Base-by-base conservation (phyloP, 2,797 vertebrate species). In the Pteronotus mesoamericanus region DNA sequence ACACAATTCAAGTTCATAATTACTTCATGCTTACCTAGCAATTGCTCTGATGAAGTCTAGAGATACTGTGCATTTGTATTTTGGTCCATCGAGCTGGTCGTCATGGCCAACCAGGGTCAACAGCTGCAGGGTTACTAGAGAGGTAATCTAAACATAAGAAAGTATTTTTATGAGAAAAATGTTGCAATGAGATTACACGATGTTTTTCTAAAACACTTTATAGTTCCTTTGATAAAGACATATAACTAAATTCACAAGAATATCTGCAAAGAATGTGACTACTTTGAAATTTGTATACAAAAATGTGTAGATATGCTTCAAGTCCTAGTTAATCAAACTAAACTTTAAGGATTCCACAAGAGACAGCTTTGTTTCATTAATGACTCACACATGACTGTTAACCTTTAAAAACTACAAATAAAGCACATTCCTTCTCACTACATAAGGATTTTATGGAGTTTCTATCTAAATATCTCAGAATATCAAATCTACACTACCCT, bases 51-150 rank as follows among this genome's bases (percentile, higher is more conserved):
- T 99, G 98, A 99, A 99, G 95, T 99, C 99, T 97, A 99, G 97
- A 42, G 99, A 99, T 6, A 99, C 99, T 0, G 99, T 99, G 97
- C 99, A 99, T 98, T 99, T 99, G 98, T 99, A 99, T 82, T 99
- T 99, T 4, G 99, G 99, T 68, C 99, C 98, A 77, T 99, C 99
- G 87, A 99, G 99, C 98, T 99, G 99, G 98, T 99, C 99, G 0
- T 99, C 99, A 86, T 99, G 98, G 89, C 99, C 99, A 97, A 99
- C 99, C 97, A 98, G 96, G 71, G 98, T 98, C 98, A 99, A 97
- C 84, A 99, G 98, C 98, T 99, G 99, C 78, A 99, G 98, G 5
- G 98, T 99, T 97, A 99, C 99, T 95, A 99, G 98, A 69, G 98
- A 99, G 11, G 98, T 98, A 94, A 99, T 99, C 99, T 99, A 93